A percentile compares a stretch with the other conserved stretches of the same genome.
Evolutionary conservation across 2,797 vertebrate genomes (phyloP).

Genomic region (Typhlichthys subterraneus): DNA sequence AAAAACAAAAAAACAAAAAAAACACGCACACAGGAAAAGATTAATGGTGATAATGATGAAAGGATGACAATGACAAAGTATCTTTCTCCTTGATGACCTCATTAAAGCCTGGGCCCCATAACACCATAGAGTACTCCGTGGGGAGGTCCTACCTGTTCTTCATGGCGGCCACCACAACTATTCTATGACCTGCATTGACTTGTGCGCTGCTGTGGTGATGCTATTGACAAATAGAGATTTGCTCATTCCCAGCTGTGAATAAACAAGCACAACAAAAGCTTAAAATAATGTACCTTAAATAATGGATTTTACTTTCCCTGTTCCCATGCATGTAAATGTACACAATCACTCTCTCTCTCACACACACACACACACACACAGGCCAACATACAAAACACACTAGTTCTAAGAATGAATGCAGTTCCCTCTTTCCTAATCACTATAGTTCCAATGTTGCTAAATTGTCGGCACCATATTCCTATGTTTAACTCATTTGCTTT

Average conservation of each 20-base stretch:
- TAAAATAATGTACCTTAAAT: slow-evolving; percentile 18
- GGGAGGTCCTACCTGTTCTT: slow-evolving; percentile 27
- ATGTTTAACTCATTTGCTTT: not conserved
- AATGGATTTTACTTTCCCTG: not conserved
- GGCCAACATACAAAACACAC: not conserved
- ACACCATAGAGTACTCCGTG: too few species aligned
- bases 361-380: not conserved
- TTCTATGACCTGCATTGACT: slow-evolving; percentile 34
- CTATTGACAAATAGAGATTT: slow-evolving; percentile 71
- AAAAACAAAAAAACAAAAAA: slow-evolving; percentile 18
- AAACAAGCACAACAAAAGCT: not conserved
- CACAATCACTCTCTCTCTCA: not conserved
- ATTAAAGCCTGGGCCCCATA: too few species aligned
- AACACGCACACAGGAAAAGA: not conserved
- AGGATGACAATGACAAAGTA: not conserved
- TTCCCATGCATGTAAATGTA: not conserved
- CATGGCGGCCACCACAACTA: slow-evolving; percentile 16
- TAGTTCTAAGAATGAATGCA: not conserved
- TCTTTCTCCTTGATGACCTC: not conserved
- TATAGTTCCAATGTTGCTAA: not conserved
- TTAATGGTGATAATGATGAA: not conserved
- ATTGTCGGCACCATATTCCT: not conserved
- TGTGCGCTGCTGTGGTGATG: slow-evolving; percentile 38
- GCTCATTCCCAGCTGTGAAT: slow-evolving; percentile 60
- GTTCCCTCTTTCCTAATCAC: too few species aligned